These are phyloP conservation scores for Cybosia mesomella DNA, from an alignment of 2,888 invertebrate species.

Conservation along the genomic window DNA sequence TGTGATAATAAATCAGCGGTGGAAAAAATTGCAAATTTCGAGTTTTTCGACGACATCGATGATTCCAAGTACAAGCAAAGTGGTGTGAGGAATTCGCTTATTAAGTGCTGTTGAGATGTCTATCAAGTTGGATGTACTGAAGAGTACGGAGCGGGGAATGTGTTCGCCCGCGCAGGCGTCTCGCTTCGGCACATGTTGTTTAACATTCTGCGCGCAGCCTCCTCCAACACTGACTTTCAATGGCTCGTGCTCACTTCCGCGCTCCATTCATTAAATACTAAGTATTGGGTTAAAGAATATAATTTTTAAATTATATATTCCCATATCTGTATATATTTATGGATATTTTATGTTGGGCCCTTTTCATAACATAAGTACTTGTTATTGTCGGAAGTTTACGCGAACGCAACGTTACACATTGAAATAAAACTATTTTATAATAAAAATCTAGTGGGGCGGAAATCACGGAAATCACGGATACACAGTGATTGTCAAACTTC, in stretches of 20 bases:
- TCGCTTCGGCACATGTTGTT: constrained; percentile 35
- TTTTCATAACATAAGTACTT: too few species aligned
- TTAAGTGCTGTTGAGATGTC: constrained; percentile 64
- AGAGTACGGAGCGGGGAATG: constrained; percentile 23
- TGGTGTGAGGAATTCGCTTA: constrained; percentile 65
- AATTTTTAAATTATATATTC: neutral
- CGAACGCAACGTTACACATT: too few species aligned
- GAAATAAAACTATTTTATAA: too few species aligned
- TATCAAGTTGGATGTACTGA: constrained; percentile 57
- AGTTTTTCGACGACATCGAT: constrained; percentile 49
- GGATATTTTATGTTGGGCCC: neutral
- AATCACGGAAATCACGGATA: too few species aligned
- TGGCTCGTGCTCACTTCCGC: constrained; percentile 48
- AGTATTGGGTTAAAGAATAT: constrained; percentile 25
- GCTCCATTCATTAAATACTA: constrained; percentile 43
- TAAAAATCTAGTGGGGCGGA: too few species aligned
- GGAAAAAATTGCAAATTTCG: constrained; percentile 49
- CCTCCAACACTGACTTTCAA: constrained; percentile 40
- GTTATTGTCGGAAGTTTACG: too few species aligned
- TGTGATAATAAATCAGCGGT: constrained; percentile 53
- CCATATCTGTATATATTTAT: neutral
- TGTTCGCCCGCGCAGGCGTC: constrained; percentile 16
- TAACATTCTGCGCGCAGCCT: constrained; percentile 52
- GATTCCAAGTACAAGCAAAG: constrained; percentile 52
- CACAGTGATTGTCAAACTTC: too few species aligned